A percentile compares a stretch with the other conserved stretches of the same genome.
Evolutionary conservation across 2,888 invertebrate species (phyloP).

Genomic region (Ectemnius cavifrons): DNA sequence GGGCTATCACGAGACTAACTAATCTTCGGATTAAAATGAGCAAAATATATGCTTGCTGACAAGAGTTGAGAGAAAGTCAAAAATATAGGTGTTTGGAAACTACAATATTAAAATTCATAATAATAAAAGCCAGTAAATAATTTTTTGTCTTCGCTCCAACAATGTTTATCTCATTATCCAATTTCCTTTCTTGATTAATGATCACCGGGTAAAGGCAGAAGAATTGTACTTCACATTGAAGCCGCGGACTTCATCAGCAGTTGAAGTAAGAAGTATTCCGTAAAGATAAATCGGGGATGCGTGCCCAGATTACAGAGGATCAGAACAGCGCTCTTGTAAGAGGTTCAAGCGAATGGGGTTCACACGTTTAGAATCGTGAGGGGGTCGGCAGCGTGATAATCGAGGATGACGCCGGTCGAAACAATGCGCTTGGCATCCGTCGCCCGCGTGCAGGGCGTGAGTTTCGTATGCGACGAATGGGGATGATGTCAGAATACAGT

Average conservation of each 20-base stretch:
- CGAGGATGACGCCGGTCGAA: conserved; percentile 71
- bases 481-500: conserved; percentile 70
- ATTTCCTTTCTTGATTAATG: too few relatives aligned
- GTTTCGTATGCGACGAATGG: conserved; percentile 56
- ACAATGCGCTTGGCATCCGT: conserved; percentile 70
- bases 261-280: too few relatives aligned
- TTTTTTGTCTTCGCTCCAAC: too few relatives aligned
- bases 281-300: not conserved
- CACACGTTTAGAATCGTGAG: conserved; percentile 2
- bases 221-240: not conserved
- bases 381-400: conserved; percentile 64
- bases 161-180: too few relatives aligned
- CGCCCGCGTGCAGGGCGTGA: conserved; percentile 56
- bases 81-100: too few relatives aligned
- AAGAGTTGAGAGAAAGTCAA: too few relatives aligned
- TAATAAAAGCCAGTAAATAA: too few relatives aligned
- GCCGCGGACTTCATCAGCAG: not conserved
- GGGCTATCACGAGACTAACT: too few relatives aligned
- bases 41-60: too few relatives aligned
- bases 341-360: conserved; percentile 9
- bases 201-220: too few relatives aligned
- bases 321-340: not conserved
- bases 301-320: not conserved
- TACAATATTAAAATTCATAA: too few relatives aligned
- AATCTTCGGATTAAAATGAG: too few relatives aligned